phyloP scores from a whole-genome alignment of 2,888 invertebrate species.

The Kuschelorhynchus macadamiae region DNA sequence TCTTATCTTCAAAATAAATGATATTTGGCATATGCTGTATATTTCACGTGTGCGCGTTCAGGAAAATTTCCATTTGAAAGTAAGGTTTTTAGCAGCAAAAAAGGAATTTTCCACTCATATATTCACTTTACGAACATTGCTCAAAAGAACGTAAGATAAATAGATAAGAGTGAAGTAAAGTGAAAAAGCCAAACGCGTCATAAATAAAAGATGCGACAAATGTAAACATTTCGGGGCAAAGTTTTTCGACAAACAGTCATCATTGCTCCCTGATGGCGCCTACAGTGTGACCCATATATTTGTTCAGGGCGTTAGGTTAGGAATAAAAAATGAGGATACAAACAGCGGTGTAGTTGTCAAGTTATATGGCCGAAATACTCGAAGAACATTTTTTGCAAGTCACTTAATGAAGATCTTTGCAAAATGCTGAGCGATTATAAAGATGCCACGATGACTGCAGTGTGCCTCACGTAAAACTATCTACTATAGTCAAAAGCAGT shows the following conservation, averaged over 20 bases:
- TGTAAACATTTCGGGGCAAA: conserved; percentile 41
- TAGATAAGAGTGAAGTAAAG: conserved; percentile 27
- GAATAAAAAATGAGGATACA: conserved; percentile 30
- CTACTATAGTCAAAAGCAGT: no score
- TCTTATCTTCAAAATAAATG: no score
- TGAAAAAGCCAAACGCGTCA: conserved; percentile 38
- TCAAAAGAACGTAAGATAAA: conserved; percentile 19
- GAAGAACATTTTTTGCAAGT: background rate
- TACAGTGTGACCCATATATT: conserved; percentile 41
- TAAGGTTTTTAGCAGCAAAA: background rate
- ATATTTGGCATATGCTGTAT: no score
- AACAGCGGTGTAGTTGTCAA: background rate
- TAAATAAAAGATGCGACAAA: conserved; percentile 48
- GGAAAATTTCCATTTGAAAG: background rate
- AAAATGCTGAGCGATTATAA: no score
- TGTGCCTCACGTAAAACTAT: no score
- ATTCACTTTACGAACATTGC: conserved; percentile 6
- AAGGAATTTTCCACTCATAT: conserved; percentile 1
- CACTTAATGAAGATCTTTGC: no score
- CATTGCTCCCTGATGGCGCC: conserved; percentile 39
- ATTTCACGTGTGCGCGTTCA: no score
- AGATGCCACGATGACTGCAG: no score
- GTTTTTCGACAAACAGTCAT: conserved; percentile 43
- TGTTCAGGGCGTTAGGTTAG: conserved; percentile 21
- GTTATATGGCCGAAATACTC: no score